Base-by-base conservation (phyloP, 2,797 vertebrate genomes). In the Crypturellus tataupa region DNA sequence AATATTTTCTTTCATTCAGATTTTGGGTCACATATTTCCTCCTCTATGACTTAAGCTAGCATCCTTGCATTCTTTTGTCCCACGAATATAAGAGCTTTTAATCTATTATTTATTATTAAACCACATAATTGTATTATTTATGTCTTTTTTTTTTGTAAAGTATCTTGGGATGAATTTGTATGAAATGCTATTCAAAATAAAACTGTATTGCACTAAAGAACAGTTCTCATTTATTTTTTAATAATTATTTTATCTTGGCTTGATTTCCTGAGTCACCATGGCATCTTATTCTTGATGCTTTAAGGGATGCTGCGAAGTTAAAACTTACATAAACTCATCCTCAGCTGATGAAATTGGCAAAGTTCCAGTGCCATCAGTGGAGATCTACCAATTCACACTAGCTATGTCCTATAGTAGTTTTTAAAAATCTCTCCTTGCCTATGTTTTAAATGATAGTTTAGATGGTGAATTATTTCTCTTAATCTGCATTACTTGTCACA, bases 141-240 rank as follows among this genome's bases (percentile, higher is more conserved):
- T 95, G 89, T 20, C 42, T 93, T 94, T 95, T 40, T 95, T 40
- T 44, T 56, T 75, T 89, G 49, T 87, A 72, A 80, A 78, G 67
- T 65, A 59, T 80, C 87, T 90, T 75, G 92, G 72, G 89, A 92
- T 47, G 46, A 27, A 89, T 87, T 95, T 95, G n/a, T 87, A 87
- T 72, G 81, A 91, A 91, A 79, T 59, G 35, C 62, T 85, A 83
- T 85, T 87, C 69, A 89, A 90, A 94, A 89, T 85, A 93, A 91
- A 95, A 92, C 58, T 80, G 65, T 76, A 72, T 79, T 80, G 72
- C 90, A 63, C 81, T 75, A 65, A 94, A 95, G 93, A 93, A 71
- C 72, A 62, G 85, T 75, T 77, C 90, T 95, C 90, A 96, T 95
- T 95, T 96, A 95, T 94, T 92, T 95, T 95, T 97, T 92, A 96